Evolutionary conservation across 1,140 invertebrate genomes (phyloP), one percentile per base, ranked within the genome.

Genomic region (Limonius californicus): DNA sequence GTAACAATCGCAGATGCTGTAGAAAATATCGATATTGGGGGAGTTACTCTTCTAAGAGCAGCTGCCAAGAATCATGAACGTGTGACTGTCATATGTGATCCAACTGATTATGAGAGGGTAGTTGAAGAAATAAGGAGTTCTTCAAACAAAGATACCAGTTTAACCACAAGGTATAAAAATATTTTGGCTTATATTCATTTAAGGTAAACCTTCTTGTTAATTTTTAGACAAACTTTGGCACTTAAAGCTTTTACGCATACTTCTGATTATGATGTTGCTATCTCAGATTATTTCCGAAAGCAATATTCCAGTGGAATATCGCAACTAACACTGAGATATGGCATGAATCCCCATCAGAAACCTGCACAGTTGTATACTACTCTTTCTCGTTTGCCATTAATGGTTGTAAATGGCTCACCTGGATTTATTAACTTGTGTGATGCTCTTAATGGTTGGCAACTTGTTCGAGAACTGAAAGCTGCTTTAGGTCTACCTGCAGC

Each of bases 301-400:
- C 87, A 97, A 72, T 98, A 92, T 74, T 89, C 91, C 2, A 72
- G 80, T 0, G 89, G 87, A 6, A 80, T 84, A 0, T 89, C 92
- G 0, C 94, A 96, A 71, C 69, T 97, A 20, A 87, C 89, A 7
- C 78, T 98, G 14, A 84, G 95, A 67, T 99, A 99, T 80, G 96
- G 95, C 65, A 98, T 97, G 91, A 99, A 99, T 79, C 96, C 96
- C 0, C 96, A 99, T 74, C 96, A 99, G 76, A 96, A 95, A 74
- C 94, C 94, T 2, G 97, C 97, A 0, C 95, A 98, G 73, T 79
- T 99, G 0, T 96, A 87, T 75, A 96, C 94, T 0, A 89, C 87
- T 7, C 75, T 89, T 12, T 79, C 88, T 15, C 82, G 90, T 47
- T 80, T 99, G 47, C 97, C 97, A 0, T 74, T 99, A 1, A 91